Base-by-base conservation (phyloP, 2,888 invertebrate genomes). In the Charanyca ferruginea region DNA sequence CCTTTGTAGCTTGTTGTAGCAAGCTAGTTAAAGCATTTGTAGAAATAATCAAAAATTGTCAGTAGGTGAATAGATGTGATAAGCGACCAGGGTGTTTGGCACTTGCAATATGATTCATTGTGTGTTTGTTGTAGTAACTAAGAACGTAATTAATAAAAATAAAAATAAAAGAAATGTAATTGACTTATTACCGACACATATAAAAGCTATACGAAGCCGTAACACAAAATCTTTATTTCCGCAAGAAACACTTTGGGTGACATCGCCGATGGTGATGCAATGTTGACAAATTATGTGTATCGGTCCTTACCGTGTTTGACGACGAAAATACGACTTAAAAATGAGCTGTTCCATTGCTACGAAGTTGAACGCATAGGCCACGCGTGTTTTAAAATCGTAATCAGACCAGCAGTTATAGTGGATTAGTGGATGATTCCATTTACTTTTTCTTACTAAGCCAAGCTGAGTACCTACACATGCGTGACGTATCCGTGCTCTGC, bases 11-110 rank as follows among this genome's bases (percentile, higher is more conserved):
- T 95, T 95, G 95, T 91, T 80, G 87, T 92, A 91, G 92, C 95
- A 93, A 92, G 95, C 95, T 94, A 93, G 93, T 86, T 91, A 86
- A 94, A 95, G 95, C 95, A 95, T 95, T 95, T 94, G 91, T 94
- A 95, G 94, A 90, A 82, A 91, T 93, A 93, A 91, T 76, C 61
- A 89, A 87, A 89, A 87, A 81, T 75, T 89, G 87, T 91, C 87
- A 88, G 88, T 95, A 94, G 91, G 78, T 88, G 82, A 84, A 81
- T 92, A 94, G 88, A 73, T 71, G 65, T 83, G 77, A 66, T 79
- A 81, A 83, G 81, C 41, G 60, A 63, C 60, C 54, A 59, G 57
- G 73, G 22, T 48, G 51, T 66, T 73, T 44, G 53, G 59, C 61
- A 77, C 66, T 76, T 74, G 74, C 70, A 73, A 73, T 64, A 48